A percentile compares a stretch with the other conserved stretches of the same genome.
Conservation (phyloP, 2,888 invertebrate genomes). For the Drosophila stalkeri region DNA sequence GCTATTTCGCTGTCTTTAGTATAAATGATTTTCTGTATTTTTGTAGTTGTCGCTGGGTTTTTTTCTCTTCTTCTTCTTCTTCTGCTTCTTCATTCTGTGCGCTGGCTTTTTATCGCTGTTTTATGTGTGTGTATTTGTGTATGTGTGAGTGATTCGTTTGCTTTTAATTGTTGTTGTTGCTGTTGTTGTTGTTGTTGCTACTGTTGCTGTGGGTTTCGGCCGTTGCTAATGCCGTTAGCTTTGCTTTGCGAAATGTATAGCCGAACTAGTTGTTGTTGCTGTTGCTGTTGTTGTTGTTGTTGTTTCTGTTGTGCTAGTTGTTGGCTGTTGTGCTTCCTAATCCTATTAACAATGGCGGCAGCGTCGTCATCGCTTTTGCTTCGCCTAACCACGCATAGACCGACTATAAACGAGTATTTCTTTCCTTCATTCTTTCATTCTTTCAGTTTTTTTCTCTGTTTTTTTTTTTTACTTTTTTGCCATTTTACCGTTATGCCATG, state of each 20-base stretch:
- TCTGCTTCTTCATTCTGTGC: neutral
- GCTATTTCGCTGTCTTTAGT: conserved; percentile 54
- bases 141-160: conserved; percentile 46
- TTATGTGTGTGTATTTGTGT: conserved; percentile 5
- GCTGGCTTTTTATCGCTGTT: conserved; percentile 20
- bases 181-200: conserved; percentile 49
- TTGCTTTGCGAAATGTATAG: conserved; percentile 50
- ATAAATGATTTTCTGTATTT: conserved; percentile 64
- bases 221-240: conserved; percentile 74
- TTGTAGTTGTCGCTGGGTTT: conserved; percentile 1
- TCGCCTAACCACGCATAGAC: conserved; percentile 37
- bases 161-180: conserved; percentile 54
- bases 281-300: conserved; percentile 26
- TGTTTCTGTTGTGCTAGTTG: conserved; percentile 49
- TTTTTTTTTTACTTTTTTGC: conserved; percentile 6
- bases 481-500: conserved; percentile 47
- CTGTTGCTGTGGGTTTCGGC: conserved; percentile 58
- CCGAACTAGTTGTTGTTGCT: conserved; percentile 21
- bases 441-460: neutral
- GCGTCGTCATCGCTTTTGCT: conserved; percentile 60
- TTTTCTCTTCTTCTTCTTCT: neutral
- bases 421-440: conserved; percentile 3
- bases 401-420: conserved; percentile 12
- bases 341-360: conserved; percentile 74
- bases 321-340: conserved; percentile 71